These are phyloP conservation scores for Eledona agricola DNA, from an alignment of 2,888 invertebrate species.

Conservation along the genomic window DNA sequence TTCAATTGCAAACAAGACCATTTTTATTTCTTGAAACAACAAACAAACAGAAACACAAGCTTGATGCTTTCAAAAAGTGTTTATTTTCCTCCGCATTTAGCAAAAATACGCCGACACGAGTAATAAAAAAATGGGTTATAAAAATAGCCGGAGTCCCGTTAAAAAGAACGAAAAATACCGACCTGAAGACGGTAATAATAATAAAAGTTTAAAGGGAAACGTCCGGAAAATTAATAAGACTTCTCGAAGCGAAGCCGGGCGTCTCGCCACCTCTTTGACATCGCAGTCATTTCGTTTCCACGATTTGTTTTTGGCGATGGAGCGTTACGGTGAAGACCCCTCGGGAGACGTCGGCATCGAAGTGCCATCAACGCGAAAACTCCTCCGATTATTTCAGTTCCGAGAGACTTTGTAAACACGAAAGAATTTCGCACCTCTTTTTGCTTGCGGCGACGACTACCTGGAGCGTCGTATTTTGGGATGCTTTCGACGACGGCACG, in stretches of 20 bases:
- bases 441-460: constrained; percentile 28
- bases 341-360: constrained; percentile 11
- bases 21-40: constrained; percentile 15
- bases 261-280: constrained; percentile 1
- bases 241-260: constrained; percentile 5
- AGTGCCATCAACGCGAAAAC: constrained; percentile 18
- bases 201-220: too few species aligned
- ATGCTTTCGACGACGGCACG: constrained; percentile 30
- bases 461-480: constrained; percentile 30
- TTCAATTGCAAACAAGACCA: constrained; percentile 2
- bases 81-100: constrained; percentile 16
- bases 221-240: too few species aligned
- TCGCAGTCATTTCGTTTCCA: constrained; percentile 3
- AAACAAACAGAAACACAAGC: constrained; percentile 20
- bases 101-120: constrained; percentile 11
- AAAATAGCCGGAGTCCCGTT: constrained; percentile 9
- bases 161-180: not conserved
- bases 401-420: constrained; percentile 30
- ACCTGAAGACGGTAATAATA: not conserved
- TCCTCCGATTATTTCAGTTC: constrained; percentile 25
- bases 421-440: constrained; percentile 37
- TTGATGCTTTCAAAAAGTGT: constrained; percentile 25
- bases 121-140: constrained; percentile 16
- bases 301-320: constrained; percentile 9
- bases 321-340: constrained; percentile 13